A percentile compares a stretch with the other conserved stretches of the same genome.
These are phyloP conservation scores for Dicerorhinus sumatrensis DNA, from an alignment of 2,113 vertebrate genomes.

Conservation along the genomic window DNA sequence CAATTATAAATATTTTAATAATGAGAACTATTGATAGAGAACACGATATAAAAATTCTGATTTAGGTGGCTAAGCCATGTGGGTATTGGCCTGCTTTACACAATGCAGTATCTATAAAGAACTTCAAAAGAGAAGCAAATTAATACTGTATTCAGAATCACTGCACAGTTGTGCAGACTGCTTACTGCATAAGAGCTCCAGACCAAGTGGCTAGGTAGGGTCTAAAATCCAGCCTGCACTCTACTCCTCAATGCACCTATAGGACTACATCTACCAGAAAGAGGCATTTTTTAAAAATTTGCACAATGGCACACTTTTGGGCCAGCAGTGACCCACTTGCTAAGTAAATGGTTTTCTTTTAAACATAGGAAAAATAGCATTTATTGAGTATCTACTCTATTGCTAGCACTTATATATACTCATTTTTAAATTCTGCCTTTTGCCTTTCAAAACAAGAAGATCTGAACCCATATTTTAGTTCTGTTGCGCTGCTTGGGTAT, in stretches of 20 bases:
- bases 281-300: neutral
- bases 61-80: neutral
- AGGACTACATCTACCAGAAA: neutral
- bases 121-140: conserved; percentile 48
- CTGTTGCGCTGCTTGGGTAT: neutral
- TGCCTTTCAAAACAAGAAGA: conserved; percentile 28
- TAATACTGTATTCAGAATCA: conserved; percentile 5
- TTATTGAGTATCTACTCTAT: neutral
- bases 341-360: conserved; percentile 3
- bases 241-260: neutral
- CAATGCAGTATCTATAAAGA: neutral
- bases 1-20: conserved; percentile 20
- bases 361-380: neutral
- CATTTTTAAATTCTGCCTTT: conserved; percentile 42
- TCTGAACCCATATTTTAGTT: neutral
- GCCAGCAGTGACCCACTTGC: neutral
- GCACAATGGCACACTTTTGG: neutral
- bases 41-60: conserved; percentile 38
- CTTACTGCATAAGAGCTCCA: neutral
- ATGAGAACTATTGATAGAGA: neutral
- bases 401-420: neutral
- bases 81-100: neutral
- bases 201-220: neutral
- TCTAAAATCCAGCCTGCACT: neutral
- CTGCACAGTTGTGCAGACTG: neutral